These are phyloP conservation scores for Ceratina calcarata DNA, from an alignment of 1,140 invertebrate species.

Conservation along the genomic window DNA sequence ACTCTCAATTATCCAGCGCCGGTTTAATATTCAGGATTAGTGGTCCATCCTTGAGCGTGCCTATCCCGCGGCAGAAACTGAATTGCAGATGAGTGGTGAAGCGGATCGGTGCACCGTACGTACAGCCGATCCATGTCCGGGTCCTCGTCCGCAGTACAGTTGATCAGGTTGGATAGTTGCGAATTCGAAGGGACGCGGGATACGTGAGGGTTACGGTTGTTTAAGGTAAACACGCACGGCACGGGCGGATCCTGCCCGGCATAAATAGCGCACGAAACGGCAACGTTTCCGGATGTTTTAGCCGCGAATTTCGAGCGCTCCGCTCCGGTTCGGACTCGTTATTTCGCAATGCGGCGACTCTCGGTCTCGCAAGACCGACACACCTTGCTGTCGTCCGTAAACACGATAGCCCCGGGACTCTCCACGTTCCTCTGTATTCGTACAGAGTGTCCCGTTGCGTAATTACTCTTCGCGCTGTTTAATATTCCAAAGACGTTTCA, in stretches of 20 bases:
- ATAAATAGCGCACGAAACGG: conserved; percentile 42
- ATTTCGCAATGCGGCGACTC: conserved; percentile 54
- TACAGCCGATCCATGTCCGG: no score
- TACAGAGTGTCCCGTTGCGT: background rate
- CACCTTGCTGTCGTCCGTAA: background rate
- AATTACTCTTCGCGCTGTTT: no score
- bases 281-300: conserved; percentile 55
- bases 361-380: conserved; percentile 19
- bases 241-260: background rate
- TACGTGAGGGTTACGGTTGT: background rate
- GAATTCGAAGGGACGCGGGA: background rate
- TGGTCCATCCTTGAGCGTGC: background rate
- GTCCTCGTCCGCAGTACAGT: background rate
- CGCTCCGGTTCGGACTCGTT: conserved; percentile 55
- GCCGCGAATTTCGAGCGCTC: conserved; percentile 41
- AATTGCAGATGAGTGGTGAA: conserved; percentile 23
- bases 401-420: conserved; percentile 10
- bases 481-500: no score
- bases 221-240: conserved; percentile 40
- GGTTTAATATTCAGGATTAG: conserved; percentile 11
- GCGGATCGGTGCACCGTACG: no score
- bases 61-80: conserved; percentile 1
- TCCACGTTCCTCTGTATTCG: background rate
- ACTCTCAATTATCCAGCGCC: background rate
- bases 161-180: conserved; percentile 4